Evolutionary conservation across 2,797 vertebrate genomes (phyloP).

Genomic region (Orestias chungarensis): DNA sequence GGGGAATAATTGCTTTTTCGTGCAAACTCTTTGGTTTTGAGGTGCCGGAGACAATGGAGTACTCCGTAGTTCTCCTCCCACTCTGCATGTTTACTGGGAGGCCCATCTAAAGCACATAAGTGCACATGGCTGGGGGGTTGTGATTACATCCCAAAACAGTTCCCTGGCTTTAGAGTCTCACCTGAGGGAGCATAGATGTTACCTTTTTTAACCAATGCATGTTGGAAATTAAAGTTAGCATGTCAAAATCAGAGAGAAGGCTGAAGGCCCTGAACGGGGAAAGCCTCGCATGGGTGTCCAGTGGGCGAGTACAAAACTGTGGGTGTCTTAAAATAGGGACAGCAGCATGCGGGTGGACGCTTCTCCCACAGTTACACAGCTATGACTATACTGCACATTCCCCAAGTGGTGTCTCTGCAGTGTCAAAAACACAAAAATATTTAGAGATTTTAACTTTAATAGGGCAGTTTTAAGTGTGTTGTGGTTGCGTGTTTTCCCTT

Average conservation of each 20-base stretch:
- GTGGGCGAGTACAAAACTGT: conserved; percentile 15
- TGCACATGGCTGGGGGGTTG: conserved; percentile 21
- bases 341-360: conserved; percentile 45
- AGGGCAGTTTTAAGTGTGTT: not conserved
- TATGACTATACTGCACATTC: conserved; percentile 38
- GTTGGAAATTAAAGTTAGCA: conserved; percentile 60
- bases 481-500: conserved; percentile 8
- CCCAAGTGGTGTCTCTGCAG: conserved; percentile 33
- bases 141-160: conserved; percentile 27
- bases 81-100: conserved; percentile 30
- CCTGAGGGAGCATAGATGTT: conserved; percentile 2
- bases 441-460: not conserved
- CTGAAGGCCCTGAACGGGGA: conserved; percentile 37
- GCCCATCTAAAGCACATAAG: conserved; percentile 31
- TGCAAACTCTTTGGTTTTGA: conserved; percentile 73
- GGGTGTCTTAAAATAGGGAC: conserved; percentile 67
- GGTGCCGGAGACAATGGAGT: conserved; percentile 75
- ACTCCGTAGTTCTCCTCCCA: conserved; percentile 52
- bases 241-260: conserved; percentile 49
- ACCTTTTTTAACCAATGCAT: conserved; percentile 23
- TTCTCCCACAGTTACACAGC: conserved; percentile 58
- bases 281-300: conserved; percentile 51
- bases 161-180: not conserved
- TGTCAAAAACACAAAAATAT: conserved; percentile 14
- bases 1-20: conserved; percentile 79